Evolutionary conservation across 1,140 invertebrate species (phyloP).

Genomic region (Asbolus verrucosus): DNA sequence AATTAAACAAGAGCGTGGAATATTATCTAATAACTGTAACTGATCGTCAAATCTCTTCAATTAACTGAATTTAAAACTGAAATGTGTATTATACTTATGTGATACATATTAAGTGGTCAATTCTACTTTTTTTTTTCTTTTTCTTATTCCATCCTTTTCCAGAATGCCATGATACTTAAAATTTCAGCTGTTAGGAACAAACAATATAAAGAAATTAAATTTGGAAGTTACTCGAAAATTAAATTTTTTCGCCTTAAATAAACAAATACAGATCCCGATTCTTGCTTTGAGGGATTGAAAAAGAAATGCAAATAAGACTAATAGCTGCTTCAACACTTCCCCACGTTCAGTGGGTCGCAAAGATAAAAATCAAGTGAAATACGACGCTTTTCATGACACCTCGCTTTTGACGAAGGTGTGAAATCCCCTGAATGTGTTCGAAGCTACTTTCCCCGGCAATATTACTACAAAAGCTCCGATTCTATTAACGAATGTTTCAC

Average conservation of each 20-base stretch:
- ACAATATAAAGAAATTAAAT: too few species aligned
- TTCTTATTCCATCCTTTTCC: too few species aligned
- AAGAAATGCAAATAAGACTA: background rate
- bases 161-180: too few species aligned
- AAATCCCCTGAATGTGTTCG: conserved; percentile 8
- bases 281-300: conserved; percentile 5
- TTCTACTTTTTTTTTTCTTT: too few species aligned
- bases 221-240: background rate
- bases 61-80: too few species aligned
- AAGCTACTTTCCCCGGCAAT: conserved; percentile 16
- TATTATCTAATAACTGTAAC: too few species aligned
- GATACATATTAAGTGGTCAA: too few species aligned
- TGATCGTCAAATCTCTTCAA: too few species aligned
- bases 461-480: conserved; percentile 7
- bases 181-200: too few species aligned
- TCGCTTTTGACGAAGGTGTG: conserved; percentile 2
- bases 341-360: conserved; percentile 2
- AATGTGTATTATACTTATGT: too few species aligned
- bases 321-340: conserved; percentile 9
- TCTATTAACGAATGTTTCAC: too few species aligned
- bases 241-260: background rate
- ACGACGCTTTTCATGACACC: background rate
- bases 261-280: background rate
- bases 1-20: too few species aligned
- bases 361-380: conserved; percentile 21